Conservation (phyloP, 2,888 invertebrate species). For the Platycheirus albimanus region DNA sequence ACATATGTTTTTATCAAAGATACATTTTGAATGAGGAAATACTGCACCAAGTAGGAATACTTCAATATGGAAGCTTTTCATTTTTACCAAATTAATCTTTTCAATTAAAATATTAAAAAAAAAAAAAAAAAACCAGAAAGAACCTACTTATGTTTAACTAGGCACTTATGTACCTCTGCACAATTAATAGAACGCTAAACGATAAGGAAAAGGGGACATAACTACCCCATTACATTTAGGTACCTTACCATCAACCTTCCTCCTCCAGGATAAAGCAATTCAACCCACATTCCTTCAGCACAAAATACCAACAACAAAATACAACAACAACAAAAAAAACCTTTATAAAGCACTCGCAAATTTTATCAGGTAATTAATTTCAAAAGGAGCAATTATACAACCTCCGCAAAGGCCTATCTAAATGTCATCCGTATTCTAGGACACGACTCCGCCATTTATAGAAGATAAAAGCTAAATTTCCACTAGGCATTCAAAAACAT, state of each 20-base stretch:
- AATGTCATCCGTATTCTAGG: conserved; percentile 47
- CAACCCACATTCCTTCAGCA: conserved; percentile 5
- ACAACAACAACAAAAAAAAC: too few relatives aligned
- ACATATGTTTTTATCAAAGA: too few relatives aligned
- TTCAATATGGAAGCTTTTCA: too few relatives aligned
- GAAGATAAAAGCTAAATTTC: conserved; percentile 11
- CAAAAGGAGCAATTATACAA: conserved; percentile 70
- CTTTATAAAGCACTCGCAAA: conserved; percentile 58
- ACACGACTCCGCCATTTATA: conserved; percentile 26
- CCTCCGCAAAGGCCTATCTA: conserved; percentile 64
- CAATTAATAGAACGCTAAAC: conserved; percentile 31
- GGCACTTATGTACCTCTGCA: conserved; percentile 9
- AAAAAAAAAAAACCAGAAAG: too few relatives aligned
- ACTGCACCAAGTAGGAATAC: too few relatives aligned
- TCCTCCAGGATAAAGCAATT: conserved; percentile 41
- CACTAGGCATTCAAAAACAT: too few relatives aligned
- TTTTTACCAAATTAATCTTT: too few relatives aligned
- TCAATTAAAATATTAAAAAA: too few relatives aligned
- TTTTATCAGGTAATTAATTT: conserved; percentile 74
- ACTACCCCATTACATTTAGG: conserved; percentile 26
- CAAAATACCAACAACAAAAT: too few relatives aligned
- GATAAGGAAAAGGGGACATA: conserved; percentile 9
- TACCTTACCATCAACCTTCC: too few relatives aligned
- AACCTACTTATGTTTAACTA: too few relatives aligned
- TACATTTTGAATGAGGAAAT: too few relatives aligned